These are phyloP conservation scores for Ceratitis capitata DNA, from an alignment of 1,140 invertebrate species.

Conservation along the genomic window DNA sequence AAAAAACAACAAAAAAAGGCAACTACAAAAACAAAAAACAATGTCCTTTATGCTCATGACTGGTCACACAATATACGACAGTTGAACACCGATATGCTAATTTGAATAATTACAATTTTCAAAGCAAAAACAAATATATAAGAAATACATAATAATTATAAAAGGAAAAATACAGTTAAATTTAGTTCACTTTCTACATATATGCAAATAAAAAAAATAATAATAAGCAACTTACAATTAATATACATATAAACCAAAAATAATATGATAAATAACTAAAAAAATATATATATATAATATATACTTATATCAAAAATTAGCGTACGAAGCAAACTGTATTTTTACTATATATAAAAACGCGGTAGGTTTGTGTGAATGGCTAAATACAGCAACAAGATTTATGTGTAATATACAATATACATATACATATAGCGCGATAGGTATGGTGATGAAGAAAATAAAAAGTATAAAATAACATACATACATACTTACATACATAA, in stretches of 20 bases:
- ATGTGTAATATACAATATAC: background rate
- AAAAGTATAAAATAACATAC: background rate
- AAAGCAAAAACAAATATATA: slow-evolving; percentile 12
- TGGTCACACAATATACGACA: background rate
- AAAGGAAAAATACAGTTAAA: slow-evolving; percentile 23
- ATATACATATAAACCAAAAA: slow-evolving; percentile 17
- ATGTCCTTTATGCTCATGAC: slow-evolving; percentile 21
- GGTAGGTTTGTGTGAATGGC: slow-evolving; percentile 9
- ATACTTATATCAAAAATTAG: background rate
- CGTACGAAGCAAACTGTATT: slow-evolving; percentile 18
- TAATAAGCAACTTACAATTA: background rate
- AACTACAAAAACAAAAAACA: background rate
- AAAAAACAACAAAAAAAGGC: too few species aligned
- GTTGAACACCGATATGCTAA: background rate
- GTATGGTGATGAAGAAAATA: background rate
- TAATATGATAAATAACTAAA: background rate
- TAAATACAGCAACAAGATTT: slow-evolving; percentile 1
- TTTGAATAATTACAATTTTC: background rate
- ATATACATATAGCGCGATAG: background rate
- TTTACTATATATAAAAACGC: slow-evolving; percentile 28
- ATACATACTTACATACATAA: slow-evolving; percentile 15
- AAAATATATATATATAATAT: too few species aligned
- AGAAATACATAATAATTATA: background rate
- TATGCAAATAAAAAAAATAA: slow-evolving; percentile 30
- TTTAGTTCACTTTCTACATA: slow-evolving; percentile 39